A percentile compares a stretch with the other conserved stretches of the same genome.
These are phyloP conservation scores for Hyphantria cunea DNA, from an alignment of 1,140 invertebrate genomes.

Conservation along the genomic window DNA sequence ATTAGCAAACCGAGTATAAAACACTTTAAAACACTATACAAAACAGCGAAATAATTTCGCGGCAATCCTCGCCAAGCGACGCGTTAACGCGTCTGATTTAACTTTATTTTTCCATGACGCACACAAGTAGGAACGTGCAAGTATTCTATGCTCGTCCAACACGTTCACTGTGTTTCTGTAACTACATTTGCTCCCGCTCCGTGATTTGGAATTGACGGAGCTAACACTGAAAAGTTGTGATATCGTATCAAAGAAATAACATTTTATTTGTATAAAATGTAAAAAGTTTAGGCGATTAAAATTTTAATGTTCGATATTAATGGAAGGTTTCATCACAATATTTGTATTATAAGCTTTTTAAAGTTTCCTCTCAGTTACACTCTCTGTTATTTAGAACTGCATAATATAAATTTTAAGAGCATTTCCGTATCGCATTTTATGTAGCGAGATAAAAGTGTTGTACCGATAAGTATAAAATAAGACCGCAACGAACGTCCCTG, in stretches of 20 bases:
- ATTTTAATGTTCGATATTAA: neutral
- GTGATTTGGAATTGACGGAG: slow-evolving; percentile 8
- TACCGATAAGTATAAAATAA: slow-evolving; percentile 69
- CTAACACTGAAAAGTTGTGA: slow-evolving; percentile 23
- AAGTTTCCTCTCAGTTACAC: slow-evolving; percentile 18
- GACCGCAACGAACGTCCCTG: slow-evolving; percentile 36
- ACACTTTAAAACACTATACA: slow-evolving; percentile 51
- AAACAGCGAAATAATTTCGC: slow-evolving; percentile 53
- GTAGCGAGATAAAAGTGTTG: slow-evolving; percentile 61
- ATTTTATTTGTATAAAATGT: neutral
- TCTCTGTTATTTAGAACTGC: slow-evolving; percentile 37
- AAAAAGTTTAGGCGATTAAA: no score
- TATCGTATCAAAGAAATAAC: neutral
- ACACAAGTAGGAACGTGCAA: slow-evolving; percentile 41
- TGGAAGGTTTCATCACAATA: neutral
- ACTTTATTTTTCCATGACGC: slow-evolving; percentile 46
- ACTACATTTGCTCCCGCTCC: slow-evolving; percentile 25
- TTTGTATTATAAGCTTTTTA: slow-evolving; percentile 3
- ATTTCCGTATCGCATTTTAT: slow-evolving; percentile 57
- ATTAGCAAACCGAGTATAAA: slow-evolving; percentile 65
- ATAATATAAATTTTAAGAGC: slow-evolving; percentile 64
- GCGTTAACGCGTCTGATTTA: slow-evolving; percentile 62
- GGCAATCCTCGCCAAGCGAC: slow-evolving; percentile 45
- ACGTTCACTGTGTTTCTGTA: slow-evolving; percentile 29
- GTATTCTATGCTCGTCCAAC: slow-evolving; percentile 41